These are phyloP conservation scores for Bos taurus DNA, from an alignment of 2,113 vertebrate species.

Conservation along the genomic window ARS-UCD2.0 NC_037332.1:112256001-112256500, in stretches of 20 bases:
- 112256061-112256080: neutral
- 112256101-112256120: neutral
- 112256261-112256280: neutral
- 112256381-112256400: fast-evolving
- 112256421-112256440: neutral
- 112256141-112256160: neutral
- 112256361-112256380: neutral
- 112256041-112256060: neutral
- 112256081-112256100: neutral
- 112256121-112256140: neutral
- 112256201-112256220: neutral
- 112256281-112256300: neutral
- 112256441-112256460: neutral
- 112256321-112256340: neutral
- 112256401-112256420: neutral
- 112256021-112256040: neutral
- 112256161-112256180: neutral
- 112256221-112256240: neutral
- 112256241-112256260: neutral
- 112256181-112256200: neutral
- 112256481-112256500: neutral
- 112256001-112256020: neutral
- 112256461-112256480: neutral
- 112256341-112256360: neutral
- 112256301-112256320: neutral